Conservation (phyloP, 2,797 vertebrate genomes). For the Esox masquinongy region DNA sequence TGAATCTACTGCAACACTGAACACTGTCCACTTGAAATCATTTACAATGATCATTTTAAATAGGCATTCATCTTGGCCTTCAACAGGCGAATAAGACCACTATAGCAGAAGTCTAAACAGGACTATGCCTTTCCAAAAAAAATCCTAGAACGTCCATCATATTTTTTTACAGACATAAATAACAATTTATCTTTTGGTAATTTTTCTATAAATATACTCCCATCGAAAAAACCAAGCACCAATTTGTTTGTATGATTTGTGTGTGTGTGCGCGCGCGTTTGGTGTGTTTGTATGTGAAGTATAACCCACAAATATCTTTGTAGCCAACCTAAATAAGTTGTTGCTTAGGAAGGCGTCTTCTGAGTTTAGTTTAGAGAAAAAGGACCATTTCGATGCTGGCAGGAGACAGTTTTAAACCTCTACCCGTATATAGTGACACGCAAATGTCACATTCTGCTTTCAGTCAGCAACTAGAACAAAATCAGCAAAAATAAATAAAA, state of each 20-base stretch:
- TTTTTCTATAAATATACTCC: constrained; percentile 55
- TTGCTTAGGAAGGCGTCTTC: constrained; percentile 55
- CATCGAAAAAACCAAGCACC: constrained; percentile 71
- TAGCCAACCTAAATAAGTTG: not conserved
- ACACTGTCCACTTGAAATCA: constrained; percentile 72
- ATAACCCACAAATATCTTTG: constrained; percentile 55
- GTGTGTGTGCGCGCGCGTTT: not conserved
- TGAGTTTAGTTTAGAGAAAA: constrained; percentile 47
- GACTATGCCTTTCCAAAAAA: constrained; percentile 36
- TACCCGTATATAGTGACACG: constrained; percentile 67
- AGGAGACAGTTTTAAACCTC: constrained; percentile 62
- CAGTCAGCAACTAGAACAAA: constrained; percentile 40
- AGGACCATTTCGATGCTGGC: constrained; percentile 61
- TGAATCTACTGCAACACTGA: constrained; percentile 77
- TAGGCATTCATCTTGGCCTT: constrained; percentile 72
- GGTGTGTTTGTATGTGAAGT: constrained; percentile 52
- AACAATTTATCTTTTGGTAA: constrained; percentile 68
- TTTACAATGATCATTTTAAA: constrained; percentile 64
- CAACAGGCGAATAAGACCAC: constrained; percentile 80
- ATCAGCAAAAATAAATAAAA: not conserved
- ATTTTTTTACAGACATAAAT: constrained; percentile 60
- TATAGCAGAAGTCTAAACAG: constrained; percentile 69
- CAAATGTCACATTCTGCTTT: constrained; percentile 63
- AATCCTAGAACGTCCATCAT: not conserved
- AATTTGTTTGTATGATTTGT: constrained; percentile 20